Evolutionary conservation across 2,797 vertebrate genomes (phyloP).

Genomic region (Sardinella longiceps): DNA sequence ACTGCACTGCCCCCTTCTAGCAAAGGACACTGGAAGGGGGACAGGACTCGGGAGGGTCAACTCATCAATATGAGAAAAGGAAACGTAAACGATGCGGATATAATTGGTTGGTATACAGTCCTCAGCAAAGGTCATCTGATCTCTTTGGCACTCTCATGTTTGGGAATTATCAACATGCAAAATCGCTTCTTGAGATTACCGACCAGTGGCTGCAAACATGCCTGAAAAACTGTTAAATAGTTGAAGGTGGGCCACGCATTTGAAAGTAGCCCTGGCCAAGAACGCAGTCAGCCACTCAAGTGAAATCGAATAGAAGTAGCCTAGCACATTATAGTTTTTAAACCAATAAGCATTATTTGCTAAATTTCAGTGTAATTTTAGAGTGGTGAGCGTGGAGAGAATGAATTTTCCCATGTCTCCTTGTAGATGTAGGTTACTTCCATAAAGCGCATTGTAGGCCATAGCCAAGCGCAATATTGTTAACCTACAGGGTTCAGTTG

Average conservation of each 20-base stretch:
- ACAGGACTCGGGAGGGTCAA: constrained; percentile 40
- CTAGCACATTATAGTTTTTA: background rate
- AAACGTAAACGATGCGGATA: constrained; percentile 55
- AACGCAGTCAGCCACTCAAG: background rate
- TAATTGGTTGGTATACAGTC: constrained; percentile 52
- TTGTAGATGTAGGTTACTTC: too few relatives aligned
- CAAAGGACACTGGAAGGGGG: constrained; percentile 42
- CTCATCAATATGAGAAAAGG: constrained; percentile 43
- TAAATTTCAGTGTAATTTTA: too few relatives aligned
- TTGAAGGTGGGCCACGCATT: background rate
- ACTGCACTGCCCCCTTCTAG: constrained; percentile 33
- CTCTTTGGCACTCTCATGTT: constrained; percentile 45
- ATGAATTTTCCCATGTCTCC: too few relatives aligned
- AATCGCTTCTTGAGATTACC: constrained; percentile 24
- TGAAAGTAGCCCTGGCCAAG: background rate
- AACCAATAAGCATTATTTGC: background rate
- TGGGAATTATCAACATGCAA: constrained; percentile 51
- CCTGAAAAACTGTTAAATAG: background rate
- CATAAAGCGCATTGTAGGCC: too few relatives aligned
- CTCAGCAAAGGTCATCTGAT: constrained; percentile 49
- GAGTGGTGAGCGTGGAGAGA: too few relatives aligned
- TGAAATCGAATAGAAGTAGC: background rate
- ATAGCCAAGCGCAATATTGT: too few relatives aligned
- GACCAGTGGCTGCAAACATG: background rate
- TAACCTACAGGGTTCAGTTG: too few relatives aligned